Conservation (phyloP, 2,888 invertebrate species). For the Lepidocyrtinus sp. region DNA sequence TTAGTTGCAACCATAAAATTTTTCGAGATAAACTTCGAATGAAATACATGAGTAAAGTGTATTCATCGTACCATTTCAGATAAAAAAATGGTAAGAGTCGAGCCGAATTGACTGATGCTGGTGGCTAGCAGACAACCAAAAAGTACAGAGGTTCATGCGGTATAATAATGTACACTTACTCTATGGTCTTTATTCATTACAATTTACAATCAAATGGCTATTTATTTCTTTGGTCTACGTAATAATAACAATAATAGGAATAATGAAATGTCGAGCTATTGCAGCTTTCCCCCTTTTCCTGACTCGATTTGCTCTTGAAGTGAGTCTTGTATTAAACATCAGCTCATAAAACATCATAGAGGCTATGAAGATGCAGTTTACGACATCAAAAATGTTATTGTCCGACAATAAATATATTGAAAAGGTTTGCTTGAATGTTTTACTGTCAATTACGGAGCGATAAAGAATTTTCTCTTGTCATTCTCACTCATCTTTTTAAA, state of each 20-base stretch:
- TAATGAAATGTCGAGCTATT: slow-evolving; percentile 31
- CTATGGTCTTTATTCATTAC: slow-evolving; percentile 30
- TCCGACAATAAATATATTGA: slow-evolving; percentile 48
- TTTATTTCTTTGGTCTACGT: slow-evolving; percentile 34
- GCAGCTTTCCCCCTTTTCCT: slow-evolving; percentile 24
- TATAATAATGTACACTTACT: slow-evolving; percentile 27
- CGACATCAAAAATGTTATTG: slow-evolving; percentile 36
- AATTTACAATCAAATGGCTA: slow-evolving; percentile 48
- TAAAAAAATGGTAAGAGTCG: background rate
- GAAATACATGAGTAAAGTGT: slow-evolving; percentile 18
- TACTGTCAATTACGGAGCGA: slow-evolving; percentile 33
- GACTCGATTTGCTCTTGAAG: background rate
- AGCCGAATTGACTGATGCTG: background rate
- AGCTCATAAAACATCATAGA: background rate
- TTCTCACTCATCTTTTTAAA: slow-evolving; percentile 22
- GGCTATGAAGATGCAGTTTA: slow-evolving; percentile 26
- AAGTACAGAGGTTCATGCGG: background rate
- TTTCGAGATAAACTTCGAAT: slow-evolving; percentile 19
- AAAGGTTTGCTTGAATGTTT: slow-evolving; percentile 26
- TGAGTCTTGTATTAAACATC: slow-evolving; percentile 10
- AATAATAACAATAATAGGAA: slow-evolving; percentile 27
- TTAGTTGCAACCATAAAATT: slow-evolving; percentile 37
- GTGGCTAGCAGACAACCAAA: too few relatives aligned
- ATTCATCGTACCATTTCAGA: slow-evolving; percentile 25
- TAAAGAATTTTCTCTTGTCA: slow-evolving; percentile 25